These are phyloP conservation scores for Ophraella communa DNA, from an alignment of 2,888 invertebrate species.

Conservation along the genomic window DNA sequence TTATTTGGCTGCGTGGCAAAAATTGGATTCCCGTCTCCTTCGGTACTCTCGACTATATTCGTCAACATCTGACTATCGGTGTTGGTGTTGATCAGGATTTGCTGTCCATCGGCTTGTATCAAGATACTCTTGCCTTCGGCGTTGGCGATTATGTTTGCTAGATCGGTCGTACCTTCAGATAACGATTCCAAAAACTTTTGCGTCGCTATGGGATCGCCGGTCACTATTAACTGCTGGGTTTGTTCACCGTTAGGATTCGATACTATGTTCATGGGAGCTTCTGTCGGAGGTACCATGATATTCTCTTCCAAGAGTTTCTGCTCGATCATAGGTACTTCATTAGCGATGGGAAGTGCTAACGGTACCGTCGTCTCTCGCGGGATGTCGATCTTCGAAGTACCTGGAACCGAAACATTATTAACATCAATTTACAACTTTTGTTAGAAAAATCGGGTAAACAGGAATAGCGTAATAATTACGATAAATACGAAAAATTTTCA, in stretches of 20 bases:
- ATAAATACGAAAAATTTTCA: too few species aligned
- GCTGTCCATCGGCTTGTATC: slow-evolving; percentile 60
- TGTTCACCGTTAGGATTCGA: slow-evolving; percentile 30
- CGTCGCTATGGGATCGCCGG: slow-evolving; percentile 58
- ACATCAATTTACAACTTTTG: too few species aligned
- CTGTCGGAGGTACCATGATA: slow-evolving; percentile 28
- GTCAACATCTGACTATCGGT: slow-evolving; percentile 52
- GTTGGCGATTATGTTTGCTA: slow-evolving; percentile 56
- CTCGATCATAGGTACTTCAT: slow-evolving; percentile 11
- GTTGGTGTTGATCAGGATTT: slow-evolving; percentile 59
- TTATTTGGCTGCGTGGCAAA: slow-evolving; percentile 53
- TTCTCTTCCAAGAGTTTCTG: slow-evolving; percentile 20
- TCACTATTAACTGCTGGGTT: slow-evolving; percentile 57
- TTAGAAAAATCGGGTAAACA: too few species aligned
- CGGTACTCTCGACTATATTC: slow-evolving; percentile 42
- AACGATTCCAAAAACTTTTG: slow-evolving; percentile 59
- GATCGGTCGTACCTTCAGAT: slow-evolving; percentile 57
- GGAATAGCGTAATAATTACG: too few species aligned
- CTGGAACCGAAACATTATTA: background rate
- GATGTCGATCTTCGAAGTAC: slow-evolving; percentile 27
- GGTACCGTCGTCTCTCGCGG: slow-evolving; percentile 4
- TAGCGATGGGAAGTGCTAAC: slow-evolving; percentile 16
- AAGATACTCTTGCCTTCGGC: slow-evolving; percentile 58
- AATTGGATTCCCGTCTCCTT: slow-evolving; percentile 52
- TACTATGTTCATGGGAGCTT: slow-evolving; percentile 29